Evolutionary conservation across 2,113 vertebrate genomes (phyloP).

Genomic region (Dicaeum eximium): DNA sequence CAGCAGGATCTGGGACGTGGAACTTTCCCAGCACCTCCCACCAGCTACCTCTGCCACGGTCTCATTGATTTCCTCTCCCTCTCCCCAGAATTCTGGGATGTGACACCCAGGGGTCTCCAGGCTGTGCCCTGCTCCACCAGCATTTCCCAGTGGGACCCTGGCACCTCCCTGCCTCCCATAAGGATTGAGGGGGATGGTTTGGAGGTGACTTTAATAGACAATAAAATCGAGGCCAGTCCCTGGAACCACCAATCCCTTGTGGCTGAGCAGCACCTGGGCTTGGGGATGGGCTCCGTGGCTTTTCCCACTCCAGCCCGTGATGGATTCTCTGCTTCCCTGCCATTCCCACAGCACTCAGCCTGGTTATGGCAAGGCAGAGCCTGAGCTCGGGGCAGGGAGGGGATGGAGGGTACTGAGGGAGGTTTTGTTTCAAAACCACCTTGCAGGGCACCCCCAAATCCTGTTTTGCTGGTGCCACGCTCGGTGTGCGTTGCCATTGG

Average conservation of each 20-base stretch:
- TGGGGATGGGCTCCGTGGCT: not conserved
- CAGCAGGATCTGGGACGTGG: not conserved
- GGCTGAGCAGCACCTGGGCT: not conserved
- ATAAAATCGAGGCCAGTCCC: rapidly evolving
- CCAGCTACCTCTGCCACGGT: not conserved
- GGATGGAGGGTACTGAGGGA: not conserved
- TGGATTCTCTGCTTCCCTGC: not conserved
- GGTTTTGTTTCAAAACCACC: not conserved
- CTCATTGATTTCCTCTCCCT: not conserved
- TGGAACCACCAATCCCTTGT: rapidly evolving
- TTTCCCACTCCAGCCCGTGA: rapidly evolving
- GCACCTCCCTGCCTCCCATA: too few relatives aligned
- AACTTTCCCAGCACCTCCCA: not conserved
- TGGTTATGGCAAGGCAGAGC: not conserved
- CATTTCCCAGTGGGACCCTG: not conserved
- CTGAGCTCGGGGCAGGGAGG: rapidly evolving
- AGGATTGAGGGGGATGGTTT: not conserved
- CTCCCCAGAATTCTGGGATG: not conserved
- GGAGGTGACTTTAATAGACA: rapidly evolving
- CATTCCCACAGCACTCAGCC: not conserved
- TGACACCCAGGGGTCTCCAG: too few relatives aligned
- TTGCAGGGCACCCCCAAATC: not conserved
- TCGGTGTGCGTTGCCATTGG: rapidly evolving
- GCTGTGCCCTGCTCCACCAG: not conserved
- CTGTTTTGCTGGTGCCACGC: not conserved